Conservation (phyloP, 1,140 invertebrate genomes). For the Trichoplusia ni region DNA sequence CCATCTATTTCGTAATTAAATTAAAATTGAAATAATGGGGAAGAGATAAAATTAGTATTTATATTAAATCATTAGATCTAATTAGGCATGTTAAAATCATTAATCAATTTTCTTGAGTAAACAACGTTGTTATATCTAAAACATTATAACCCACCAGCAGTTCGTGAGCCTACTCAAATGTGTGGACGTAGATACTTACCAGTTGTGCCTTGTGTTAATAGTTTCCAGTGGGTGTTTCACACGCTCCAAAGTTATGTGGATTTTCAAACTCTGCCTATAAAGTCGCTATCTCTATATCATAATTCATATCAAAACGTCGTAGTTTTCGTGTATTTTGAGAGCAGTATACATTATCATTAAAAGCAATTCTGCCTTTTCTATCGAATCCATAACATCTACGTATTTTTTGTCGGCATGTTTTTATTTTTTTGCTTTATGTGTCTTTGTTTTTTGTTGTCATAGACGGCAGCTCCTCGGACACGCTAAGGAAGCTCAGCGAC, state of each 20-base stretch:
- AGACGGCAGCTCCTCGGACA: constrained; percentile 78
- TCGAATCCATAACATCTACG: constrained; percentile 32
- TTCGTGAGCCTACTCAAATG: constrained; percentile 39
- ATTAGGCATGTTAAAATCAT: constrained; percentile 10
- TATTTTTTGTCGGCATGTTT: constrained; percentile 67
- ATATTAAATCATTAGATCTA: neutral
- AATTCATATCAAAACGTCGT: constrained; percentile 32
- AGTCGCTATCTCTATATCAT: constrained; percentile 37
- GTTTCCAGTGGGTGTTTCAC: constrained; percentile 20
- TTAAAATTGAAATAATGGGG: neutral
- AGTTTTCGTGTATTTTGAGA: constrained; percentile 31
- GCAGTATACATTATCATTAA: constrained; percentile 27
- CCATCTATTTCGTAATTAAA: too few species aligned
- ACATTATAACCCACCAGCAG: constrained; percentile 38
- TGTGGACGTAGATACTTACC: constrained; percentile 28
- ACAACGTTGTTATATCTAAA: constrained; percentile 30
- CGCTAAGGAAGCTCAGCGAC: constrained; percentile 76
- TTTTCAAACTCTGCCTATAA: constrained; percentile 47
- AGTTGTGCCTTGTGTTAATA: constrained; percentile 30
- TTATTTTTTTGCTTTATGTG: constrained; percentile 77
- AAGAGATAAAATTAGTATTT: neutral
- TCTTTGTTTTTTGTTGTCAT: constrained; percentile 76
- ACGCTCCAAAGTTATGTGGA: constrained; percentile 7
- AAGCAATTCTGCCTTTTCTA: constrained; percentile 34
- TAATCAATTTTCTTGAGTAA: constrained; percentile 26